These are phyloP conservation scores for Paramuricea clavata DNA, from an alignment of 92 coral and sea anemone genomes.

Conservation along the genomic window DNA sequence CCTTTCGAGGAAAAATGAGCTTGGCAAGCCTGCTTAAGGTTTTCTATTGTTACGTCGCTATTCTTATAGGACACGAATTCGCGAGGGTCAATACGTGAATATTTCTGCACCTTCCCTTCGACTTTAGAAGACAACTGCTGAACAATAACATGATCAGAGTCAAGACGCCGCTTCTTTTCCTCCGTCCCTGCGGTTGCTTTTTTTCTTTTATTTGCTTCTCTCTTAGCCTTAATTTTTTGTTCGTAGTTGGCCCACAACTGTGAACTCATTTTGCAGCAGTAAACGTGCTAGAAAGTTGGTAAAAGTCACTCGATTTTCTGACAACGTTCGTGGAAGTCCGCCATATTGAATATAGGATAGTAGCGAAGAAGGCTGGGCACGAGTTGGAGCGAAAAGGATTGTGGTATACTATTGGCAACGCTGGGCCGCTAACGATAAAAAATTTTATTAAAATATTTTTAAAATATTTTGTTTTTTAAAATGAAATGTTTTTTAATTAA, in stretches of 20 bases:
- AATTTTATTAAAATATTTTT: background rate
- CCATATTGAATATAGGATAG: background rate
- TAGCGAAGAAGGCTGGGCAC: background rate
- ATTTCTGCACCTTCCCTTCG: slow-evolving; percentile 24
- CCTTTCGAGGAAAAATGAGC: slow-evolving; percentile 39
- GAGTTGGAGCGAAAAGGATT: background rate
- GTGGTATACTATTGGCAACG: background rate
- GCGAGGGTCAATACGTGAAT: slow-evolving; percentile 3
- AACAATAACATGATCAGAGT: slow-evolving; percentile 16
- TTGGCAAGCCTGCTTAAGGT: slow-evolving; percentile 30
- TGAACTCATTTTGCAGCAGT: background rate
- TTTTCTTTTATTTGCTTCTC: slow-evolving; percentile 2
- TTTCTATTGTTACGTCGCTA: background rate
- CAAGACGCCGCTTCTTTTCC: slow-evolving; percentile 11
- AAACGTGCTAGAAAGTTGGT: background rate
- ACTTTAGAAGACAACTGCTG: slow-evolving; percentile 23
- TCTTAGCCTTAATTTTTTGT: background rate
- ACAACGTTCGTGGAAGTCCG: background rate
- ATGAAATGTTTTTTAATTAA: background rate
- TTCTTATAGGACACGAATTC: background rate
- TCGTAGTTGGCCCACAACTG: background rate
- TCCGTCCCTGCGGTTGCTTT: slow-evolving; percentile 6
- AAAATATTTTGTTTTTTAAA: background rate
- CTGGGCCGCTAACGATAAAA: slow-evolving; percentile 14
- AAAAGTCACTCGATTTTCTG: background rate